These are phyloP conservation scores for Amazona ochrocephala DNA, from an alignment of 2,797 vertebrate species.

Conservation along the genomic window DNA sequence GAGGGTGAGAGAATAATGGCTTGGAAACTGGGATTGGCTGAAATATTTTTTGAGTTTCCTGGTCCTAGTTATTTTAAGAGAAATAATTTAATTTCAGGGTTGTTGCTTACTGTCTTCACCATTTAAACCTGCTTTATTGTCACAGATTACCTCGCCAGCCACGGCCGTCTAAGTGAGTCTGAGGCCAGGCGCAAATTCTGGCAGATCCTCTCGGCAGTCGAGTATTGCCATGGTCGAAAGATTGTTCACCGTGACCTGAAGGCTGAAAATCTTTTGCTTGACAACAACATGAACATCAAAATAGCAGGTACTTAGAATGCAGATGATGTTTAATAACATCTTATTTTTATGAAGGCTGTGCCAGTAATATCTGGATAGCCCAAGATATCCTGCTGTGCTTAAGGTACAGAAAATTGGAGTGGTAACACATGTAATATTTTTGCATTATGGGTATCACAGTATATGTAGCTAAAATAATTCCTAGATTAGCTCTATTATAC, in stretches of 20 bases:
- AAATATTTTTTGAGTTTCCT: neutral
- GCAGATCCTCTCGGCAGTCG: constrained; percentile 97
- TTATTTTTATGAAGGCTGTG: neutral
- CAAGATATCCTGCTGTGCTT: neutral
- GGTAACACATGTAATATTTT: neutral
- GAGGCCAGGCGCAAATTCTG: constrained; percentile 97
- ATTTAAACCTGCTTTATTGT: neutral
- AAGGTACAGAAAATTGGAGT: neutral
- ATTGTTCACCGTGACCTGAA: constrained; percentile 97
- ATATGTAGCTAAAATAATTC: neutral
- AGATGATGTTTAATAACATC: neutral
- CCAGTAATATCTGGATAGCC: neutral
- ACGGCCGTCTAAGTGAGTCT: constrained; percentile 91
- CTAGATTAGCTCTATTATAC: neutral
- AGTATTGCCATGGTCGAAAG: constrained; percentile 94
- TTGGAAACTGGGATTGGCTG: neutral
- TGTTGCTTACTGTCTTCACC: neutral
- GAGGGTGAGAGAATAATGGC: neutral
- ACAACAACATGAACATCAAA: constrained; percentile 99
- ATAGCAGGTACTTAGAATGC: constrained; percentile 87
- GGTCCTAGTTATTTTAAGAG: neutral
- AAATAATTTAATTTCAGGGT: neutral
- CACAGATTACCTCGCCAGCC: constrained; percentile 95
- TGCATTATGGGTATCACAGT: neutral
- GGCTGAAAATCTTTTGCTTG: constrained; percentile 95